These are phyloP conservation scores for Protobothrops flavoviridis DNA, from an alignment of 2,113 vertebrate species.

Conservation along the genomic window DNA sequence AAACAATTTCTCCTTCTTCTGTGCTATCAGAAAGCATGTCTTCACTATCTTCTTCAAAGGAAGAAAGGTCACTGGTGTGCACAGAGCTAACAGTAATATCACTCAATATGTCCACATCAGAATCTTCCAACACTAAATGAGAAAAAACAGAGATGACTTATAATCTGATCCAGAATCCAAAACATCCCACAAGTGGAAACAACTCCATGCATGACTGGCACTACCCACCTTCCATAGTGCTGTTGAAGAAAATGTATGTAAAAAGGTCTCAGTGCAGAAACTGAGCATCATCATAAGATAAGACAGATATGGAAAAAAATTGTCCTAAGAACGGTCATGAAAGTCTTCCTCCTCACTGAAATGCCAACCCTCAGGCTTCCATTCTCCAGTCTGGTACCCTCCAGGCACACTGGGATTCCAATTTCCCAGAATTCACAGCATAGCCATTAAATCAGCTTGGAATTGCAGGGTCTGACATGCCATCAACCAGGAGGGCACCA, in stretches of 20 bases:
- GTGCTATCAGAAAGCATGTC: slow-evolving; percentile 86
- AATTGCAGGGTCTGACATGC: background rate
- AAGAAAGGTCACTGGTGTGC: slow-evolving; percentile 97
- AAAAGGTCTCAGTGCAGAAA: background rate
- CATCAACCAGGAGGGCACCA: background rate
- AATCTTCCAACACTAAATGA: slow-evolving; percentile 87
- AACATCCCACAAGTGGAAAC: background rate
- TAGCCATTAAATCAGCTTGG: background rate
- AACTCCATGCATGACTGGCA: background rate
- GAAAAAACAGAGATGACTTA: slow-evolving; percentile 37
- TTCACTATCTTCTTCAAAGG: slow-evolving; percentile 93
- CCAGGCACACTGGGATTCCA: background rate
- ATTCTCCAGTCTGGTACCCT: background rate
- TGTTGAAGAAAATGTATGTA: background rate
- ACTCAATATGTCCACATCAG: slow-evolving; percentile 90
- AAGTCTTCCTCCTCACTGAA: background rate
- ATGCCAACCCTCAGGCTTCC: background rate
- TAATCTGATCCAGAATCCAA: background rate
- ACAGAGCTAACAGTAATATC: slow-evolving; percentile 98
- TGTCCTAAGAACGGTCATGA: background rate
- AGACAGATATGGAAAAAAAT: background rate
- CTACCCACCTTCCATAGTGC: too few relatives aligned
- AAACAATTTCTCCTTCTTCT: slow-evolving; percentile 89
- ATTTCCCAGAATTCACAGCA: background rate
- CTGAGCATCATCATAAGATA: background rate